phyloP scores from a whole-genome alignment of 2,888 invertebrate species.

The Chloroclystis v-ata region DNA sequence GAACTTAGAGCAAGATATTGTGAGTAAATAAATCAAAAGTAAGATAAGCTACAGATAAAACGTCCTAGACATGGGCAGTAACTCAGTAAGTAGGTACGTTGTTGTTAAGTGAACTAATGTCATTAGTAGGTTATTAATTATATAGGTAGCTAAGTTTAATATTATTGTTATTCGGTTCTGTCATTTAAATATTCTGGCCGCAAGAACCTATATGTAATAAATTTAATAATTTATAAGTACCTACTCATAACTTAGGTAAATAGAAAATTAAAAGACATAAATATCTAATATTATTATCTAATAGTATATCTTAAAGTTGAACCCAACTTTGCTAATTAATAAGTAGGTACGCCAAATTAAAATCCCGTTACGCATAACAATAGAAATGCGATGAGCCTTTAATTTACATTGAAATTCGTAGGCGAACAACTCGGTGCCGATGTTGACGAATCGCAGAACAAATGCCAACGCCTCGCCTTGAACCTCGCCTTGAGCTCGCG shows the following conservation, averaged over 20 bases:
- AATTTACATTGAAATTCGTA: slow-evolving; percentile 23
- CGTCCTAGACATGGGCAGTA: not conserved
- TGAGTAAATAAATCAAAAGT: slow-evolving; percentile 29
- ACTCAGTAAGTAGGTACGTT: not conserved
- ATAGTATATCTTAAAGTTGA: too few relatives aligned
- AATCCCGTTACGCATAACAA: slow-evolving; percentile 28
- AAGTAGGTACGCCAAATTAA: slow-evolving; percentile 10
- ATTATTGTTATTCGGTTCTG: too few relatives aligned
- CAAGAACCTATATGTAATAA: too few relatives aligned
- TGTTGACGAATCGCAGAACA: slow-evolving; percentile 68
- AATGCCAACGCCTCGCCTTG: slow-evolving; percentile 76
- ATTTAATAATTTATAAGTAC: not conserved
- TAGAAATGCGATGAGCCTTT: slow-evolving; percentile 28
- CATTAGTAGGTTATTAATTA: not conserved
- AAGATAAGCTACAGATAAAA: slow-evolving; percentile 16
- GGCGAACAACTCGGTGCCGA: slow-evolving; percentile 31
- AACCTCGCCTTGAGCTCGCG: slow-evolving; percentile 61
- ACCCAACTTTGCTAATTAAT: not conserved
- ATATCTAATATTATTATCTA: too few relatives aligned
- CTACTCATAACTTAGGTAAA: not conserved
- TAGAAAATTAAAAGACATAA: too few relatives aligned
- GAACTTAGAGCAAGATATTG: slow-evolving; percentile 25
- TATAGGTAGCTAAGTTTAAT: too few relatives aligned
- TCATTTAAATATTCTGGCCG: too few relatives aligned
- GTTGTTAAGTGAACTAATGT: slow-evolving; percentile 11